Evolutionary conservation across 2,888 invertebrate genomes (phyloP).

Genomic region (Cantharis rustica): DNA sequence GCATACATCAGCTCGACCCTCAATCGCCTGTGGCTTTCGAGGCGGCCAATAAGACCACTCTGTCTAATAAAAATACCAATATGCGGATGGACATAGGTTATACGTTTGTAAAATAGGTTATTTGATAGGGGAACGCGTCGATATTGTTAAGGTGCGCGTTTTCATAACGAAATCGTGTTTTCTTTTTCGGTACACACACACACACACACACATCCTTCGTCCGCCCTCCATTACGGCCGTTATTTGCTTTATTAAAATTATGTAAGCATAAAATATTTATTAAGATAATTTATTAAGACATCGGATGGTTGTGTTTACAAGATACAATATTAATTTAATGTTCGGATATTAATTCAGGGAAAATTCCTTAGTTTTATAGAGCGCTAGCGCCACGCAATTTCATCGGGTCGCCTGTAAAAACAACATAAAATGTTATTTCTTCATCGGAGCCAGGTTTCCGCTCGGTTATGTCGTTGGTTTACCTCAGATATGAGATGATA

Average conservation of each 20-base stretch:
- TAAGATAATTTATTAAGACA: slow-evolving; percentile 32
- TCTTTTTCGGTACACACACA: not conserved
- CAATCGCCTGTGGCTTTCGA: slow-evolving; percentile 42
- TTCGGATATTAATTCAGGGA: slow-evolving; percentile 47
- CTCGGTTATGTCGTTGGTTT: slow-evolving; percentile 47
- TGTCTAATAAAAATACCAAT: slow-evolving; percentile 47
- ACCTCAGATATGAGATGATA: slow-evolving; percentile 46
- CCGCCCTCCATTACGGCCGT: not conserved
- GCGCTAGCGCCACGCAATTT: slow-evolving; percentile 45
- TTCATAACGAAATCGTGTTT: slow-evolving; percentile 1
- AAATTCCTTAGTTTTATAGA: slow-evolving; percentile 47
- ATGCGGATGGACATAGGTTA: slow-evolving; percentile 51
- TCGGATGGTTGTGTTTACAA: slow-evolving; percentile 34
- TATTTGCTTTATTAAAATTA: slow-evolving; percentile 28
- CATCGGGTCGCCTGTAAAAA: slow-evolving; percentile 52
- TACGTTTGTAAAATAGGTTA: slow-evolving; percentile 43
- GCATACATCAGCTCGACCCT: slow-evolving; percentile 48
- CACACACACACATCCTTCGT: not conserved
- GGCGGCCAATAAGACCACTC: slow-evolving; percentile 45
- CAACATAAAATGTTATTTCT: slow-evolving; percentile 56
- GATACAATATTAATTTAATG: slow-evolving; percentile 45
- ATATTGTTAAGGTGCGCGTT: slow-evolving; percentile 7
- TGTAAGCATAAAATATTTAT: slow-evolving; percentile 29
- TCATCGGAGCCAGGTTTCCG: slow-evolving; percentile 55
- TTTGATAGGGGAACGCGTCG: slow-evolving; percentile 22